Base-by-base conservation (phyloP, 1,140 invertebrate species). In the Drosophila rufa region DNA sequence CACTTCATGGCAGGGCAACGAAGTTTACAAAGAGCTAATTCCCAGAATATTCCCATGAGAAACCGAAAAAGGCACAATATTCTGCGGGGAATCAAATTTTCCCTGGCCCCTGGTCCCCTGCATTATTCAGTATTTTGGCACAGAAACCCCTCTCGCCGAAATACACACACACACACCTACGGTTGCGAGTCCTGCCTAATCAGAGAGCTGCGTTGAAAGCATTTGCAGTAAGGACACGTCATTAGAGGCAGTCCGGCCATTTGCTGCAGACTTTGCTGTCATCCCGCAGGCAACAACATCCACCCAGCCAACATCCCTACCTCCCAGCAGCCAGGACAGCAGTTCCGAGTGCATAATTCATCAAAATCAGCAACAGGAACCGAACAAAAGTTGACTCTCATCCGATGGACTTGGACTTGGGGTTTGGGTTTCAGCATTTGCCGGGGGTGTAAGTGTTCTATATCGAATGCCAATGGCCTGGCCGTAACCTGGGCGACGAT, bases 351-450 rank as follows among this genome's bases (percentile, higher is more conserved):
- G 84, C 84, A 87, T 87, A 87, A 87, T 87, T 87, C 83, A 87
- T 87, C 83, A 87, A 87, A 87, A 89, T 89, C 84, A 87, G 80
- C 76, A 89, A 61, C 80, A 87, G 84, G 64, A 89, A 89, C 83
- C 67, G 45, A 48, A 60, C 62, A 68, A 75, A 86, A 86, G 75
- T 82, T 68, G 79, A 82, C 79, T 87, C 74, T 81, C 53, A 33
- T 56, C 57, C 78, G 51, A 66, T 64, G 38, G 40, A 25, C 17
- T 51, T 22, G 42, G 58, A 33, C 47, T 33, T 51, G 56, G 50
- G 60, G 27, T 40, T 62, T 22, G 51, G 45, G 46, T 22, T 69
- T 19, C 33, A 14, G 42, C 19, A 4, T 27, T 68, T 36, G 30
- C 46, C 40, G 47, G 57, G 69, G 58, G 40, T 36, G 58, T 36